Base-by-base conservation (phyloP, 2,113 vertebrate species). In the Dendropsophus ebraccatus region DNA sequence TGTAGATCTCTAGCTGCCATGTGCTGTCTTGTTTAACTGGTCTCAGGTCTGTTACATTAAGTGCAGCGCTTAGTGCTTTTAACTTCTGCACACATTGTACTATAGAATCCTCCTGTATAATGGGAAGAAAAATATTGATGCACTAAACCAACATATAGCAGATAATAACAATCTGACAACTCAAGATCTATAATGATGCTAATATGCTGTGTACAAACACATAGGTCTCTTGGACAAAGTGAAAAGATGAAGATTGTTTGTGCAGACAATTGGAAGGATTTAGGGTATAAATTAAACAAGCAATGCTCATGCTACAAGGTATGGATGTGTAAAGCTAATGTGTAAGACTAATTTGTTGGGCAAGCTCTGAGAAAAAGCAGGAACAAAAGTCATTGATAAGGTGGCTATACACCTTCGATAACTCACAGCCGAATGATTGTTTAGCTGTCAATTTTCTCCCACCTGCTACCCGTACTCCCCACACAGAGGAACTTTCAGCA, bases 21-120 rank as follows among this genome's bases (percentile, higher is more conserved):
- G 90, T 89, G 9, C 88, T 89, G 13, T 93, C 87, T 17, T 88
- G 90, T 87, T 90, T 73, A 16, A 92, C 90, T 58, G 95, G 73
- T 58, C 88, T 90, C 45, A 94, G 73, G 2, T 95, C 92, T 4
- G 89, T 89, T 54, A 97, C 76, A 56, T 93, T 93, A 85, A 99
- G 91, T 4, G 91, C 92, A 88, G 90, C 95, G 88, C 91, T 94
- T 67, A 99, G 88, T 21, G 89, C 87, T 89, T 93, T 92, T 83
- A 99, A 88, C 13, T 92, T 95, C 81, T 93, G 92, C 13, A 95
- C 93, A 88, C 95, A 97, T 76, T 97, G 95, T 23, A 96, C 90
- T 72, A 96, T 94, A 0, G 91, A 86, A 87, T 96, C 93, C 88
- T 96, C 85, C 98, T 99, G 90, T 14, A 91, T 90, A 86, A 9